A percentile compares a stretch with the other conserved stretches of the same genome.
Evolutionary conservation across 2,797 vertebrate species (phyloP).

Genomic region (Aeoliscus strigatus): DNA sequence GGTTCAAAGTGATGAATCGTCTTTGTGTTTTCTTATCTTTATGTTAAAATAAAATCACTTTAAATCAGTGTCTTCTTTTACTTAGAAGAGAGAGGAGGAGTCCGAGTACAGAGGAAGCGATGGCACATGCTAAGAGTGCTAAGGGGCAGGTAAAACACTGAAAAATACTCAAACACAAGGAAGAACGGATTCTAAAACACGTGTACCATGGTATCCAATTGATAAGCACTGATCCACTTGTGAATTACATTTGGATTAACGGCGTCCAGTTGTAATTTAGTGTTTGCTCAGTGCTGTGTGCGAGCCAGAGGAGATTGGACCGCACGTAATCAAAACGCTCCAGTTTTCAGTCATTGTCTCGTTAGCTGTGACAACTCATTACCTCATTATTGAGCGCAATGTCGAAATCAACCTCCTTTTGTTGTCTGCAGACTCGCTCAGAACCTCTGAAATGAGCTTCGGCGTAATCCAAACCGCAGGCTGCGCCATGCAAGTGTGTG

Average conservation of each 20-base stretch:
- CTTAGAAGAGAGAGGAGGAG: slow-evolving; percentile 1
- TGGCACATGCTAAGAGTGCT: too few relatives aligned
- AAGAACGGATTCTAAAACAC: too few relatives aligned
- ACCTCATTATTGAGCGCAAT: slow-evolving; percentile 24
- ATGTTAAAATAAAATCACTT: slow-evolving; percentile 36
- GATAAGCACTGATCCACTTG: background rate
- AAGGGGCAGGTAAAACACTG: too few relatives aligned
- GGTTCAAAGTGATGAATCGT: slow-evolving; percentile 50
- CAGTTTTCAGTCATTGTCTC: slow-evolving; percentile 39
- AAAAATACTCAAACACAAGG: too few relatives aligned
- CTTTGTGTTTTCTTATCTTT: slow-evolving; percentile 20
- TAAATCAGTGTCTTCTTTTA: slow-evolving; percentile 1
- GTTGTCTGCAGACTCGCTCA: slow-evolving; percentile 18
- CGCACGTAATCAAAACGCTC: slow-evolving; percentile 13
- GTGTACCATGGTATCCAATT: background rate
- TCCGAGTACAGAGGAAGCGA: too few relatives aligned
- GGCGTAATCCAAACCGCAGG: slow-evolving; percentile 45
- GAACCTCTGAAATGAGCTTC: slow-evolving; percentile 26
- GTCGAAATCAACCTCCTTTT: slow-evolving; percentile 13
- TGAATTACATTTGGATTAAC: slow-evolving; percentile 13
- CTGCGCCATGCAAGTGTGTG: slow-evolving; percentile 33
- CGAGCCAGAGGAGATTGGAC: slow-evolving; percentile 12
- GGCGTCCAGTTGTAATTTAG: background rate
- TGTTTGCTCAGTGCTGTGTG: slow-evolving; percentile 11
- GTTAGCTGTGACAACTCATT: slow-evolving; percentile 34